Evolutionary conservation across 2,797 vertebrate genomes (phyloP), one percentile per base, ranked within the genome.

Genomic region (Oryzias sinensis): DNA sequence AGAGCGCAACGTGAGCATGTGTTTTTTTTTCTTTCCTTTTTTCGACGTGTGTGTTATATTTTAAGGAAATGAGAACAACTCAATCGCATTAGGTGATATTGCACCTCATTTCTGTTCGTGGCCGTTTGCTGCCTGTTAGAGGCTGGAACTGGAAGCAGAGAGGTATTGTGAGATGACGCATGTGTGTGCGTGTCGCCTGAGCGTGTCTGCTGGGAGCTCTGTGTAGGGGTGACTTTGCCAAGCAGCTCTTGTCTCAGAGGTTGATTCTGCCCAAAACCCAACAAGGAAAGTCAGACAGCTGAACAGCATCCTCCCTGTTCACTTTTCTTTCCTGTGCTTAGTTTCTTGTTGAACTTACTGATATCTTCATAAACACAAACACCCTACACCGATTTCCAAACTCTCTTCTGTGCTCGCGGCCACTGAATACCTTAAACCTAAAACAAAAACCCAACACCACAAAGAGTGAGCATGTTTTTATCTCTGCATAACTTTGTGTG

Each of bases 181-280:
- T 62, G 50, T 51, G 18, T 65, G 53, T 65, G 48, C 57, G 57
- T 61, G 43, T 60, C 65, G 48, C 56, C 70, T 76, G 77, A 81
- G 72, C 72, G 57, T 2, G 49, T 73, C 70, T 72, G 67, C 59
- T 72, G 62, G 60, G 65, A 74, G 67, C 59, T 49, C 64, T 52
- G 64, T 76, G 71, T 69, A 57, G 72, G 74, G 81, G 75, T 83
- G 79, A 86, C 81, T 85, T 89, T 88, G 79, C 79, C 81, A 77
- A 80, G 76, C 59, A 51, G 51, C 60, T 62, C 65, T 25, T 70
- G 66, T 80, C 61, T 84, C 64, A 59, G 62, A 87, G 76, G 82
- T 80, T 79, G 64, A 61, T 79, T 66, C 63, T 75, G 61, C 81
- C 79, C 72, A 69, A 65, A 76, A 74, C 64, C 74, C 22, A 27